phyloP scores from a whole-genome alignment of 2,113 vertebrate genomes.

The Mormyrus lacerda region DNA sequence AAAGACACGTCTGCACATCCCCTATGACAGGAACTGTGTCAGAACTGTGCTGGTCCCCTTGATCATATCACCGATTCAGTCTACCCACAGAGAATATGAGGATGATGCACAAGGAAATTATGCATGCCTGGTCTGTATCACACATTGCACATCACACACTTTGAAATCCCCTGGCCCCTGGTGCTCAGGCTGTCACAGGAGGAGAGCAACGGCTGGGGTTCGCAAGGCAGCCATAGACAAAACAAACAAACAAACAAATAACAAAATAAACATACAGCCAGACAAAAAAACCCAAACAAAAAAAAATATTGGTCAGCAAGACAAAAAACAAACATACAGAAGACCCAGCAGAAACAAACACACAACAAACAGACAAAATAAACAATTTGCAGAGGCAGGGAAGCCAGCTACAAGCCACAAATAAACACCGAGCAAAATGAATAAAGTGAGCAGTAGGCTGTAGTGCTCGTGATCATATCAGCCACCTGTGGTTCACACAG shows the following conservation, averaged over 20 bases:
- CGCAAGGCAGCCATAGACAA: background rate
- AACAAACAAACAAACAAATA: background rate
- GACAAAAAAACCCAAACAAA: background rate
- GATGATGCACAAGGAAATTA: slow-evolving; percentile 36
- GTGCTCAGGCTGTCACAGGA: background rate
- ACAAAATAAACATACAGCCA: background rate
- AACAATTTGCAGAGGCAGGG: background rate
- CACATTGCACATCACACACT: slow-evolving; percentile 26
- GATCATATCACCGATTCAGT: background rate
- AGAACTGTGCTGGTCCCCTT: background rate
- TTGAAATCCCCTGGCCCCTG: slow-evolving; percentile 26
- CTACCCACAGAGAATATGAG: background rate
- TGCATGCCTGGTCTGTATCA: slow-evolving; percentile 43
- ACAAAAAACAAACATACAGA: background rate
- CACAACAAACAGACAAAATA: background rate
- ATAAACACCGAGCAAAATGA: background rate
- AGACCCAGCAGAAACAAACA: background rate
- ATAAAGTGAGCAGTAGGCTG: background rate
- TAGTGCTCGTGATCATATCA: background rate
- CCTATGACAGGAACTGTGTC: background rate
- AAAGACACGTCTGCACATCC: background rate
- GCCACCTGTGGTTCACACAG: background rate
- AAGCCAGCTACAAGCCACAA: background rate
- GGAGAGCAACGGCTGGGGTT: background rate
- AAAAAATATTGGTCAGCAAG: background rate